Conservation (phyloP, 1,140 invertebrate genomes). For the Tetragonula clypearis region DNA sequence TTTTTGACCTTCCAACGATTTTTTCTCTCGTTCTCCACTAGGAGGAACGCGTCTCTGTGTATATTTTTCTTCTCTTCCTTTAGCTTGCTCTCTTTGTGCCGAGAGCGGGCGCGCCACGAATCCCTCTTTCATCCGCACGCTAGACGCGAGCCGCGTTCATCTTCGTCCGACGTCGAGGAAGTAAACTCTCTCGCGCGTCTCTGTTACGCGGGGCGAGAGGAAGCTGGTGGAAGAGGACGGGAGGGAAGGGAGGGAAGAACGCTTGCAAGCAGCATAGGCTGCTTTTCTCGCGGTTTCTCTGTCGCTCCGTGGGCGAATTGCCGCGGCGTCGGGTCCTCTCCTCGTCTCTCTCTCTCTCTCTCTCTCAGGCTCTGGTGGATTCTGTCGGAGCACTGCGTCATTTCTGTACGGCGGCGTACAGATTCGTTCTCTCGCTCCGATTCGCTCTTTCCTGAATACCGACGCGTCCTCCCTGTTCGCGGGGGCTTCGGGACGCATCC, state of each 20-base stretch:
- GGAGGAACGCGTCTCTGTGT: not conserved
- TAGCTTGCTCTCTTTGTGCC: not conserved
- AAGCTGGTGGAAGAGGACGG: no score
- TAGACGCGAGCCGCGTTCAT: not conserved
- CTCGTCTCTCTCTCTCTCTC: conserved; percentile 16
- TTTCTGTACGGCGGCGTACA: conserved; percentile 47
- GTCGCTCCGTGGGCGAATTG: conserved; percentile 26
- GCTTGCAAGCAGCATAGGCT: conserved; percentile 28
- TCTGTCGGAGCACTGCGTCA: conserved; percentile 54
- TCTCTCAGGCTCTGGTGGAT: conserved; percentile 19
- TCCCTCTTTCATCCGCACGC: not conserved
- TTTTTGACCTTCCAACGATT: not conserved
- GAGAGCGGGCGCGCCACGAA: not conserved
- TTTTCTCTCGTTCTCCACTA: not conserved
- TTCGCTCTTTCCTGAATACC: conserved; percentile 27
- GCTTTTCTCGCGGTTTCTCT: conserved; percentile 10
- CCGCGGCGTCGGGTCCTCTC: not conserved
- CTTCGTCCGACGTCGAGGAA: conserved; percentile 20
- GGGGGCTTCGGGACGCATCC: conserved; percentile 15
- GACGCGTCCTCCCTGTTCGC: conserved; percentile 51
- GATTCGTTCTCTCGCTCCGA: conserved; percentile 30
- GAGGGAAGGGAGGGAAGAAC: not conserved
- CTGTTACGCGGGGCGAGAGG: not conserved
- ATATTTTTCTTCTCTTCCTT: not conserved
- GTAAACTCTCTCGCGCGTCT: conserved; percentile 25